phyloP scores from a whole-genome alignment of 2,797 vertebrate genomes.

The Sebastes steindachneri region DNA sequence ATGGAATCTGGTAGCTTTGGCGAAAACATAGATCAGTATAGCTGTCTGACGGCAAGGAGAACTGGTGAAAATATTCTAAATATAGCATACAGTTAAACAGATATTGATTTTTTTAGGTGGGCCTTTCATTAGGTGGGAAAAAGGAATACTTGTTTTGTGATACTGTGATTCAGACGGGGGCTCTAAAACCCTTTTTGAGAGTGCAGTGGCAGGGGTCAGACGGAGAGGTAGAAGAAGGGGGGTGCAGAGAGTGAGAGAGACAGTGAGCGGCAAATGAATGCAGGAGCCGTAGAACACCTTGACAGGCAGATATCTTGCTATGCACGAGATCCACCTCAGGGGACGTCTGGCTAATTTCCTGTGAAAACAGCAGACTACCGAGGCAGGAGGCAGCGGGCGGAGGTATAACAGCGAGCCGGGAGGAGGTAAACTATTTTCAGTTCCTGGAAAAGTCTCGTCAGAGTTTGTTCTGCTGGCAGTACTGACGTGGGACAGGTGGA shows the following conservation, averaged over 20 bases:
- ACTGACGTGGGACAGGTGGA: constrained; percentile 47
- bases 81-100: not conserved
- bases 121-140: not conserved
- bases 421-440: constrained; percentile 66
- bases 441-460: constrained; percentile 48
- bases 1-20: not conserved
- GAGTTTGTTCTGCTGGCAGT: constrained; percentile 44
- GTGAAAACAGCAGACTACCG: constrained; percentile 76
- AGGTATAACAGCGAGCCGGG: constrained; percentile 56
- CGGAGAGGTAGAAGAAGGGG: constrained; percentile 7
- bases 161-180: not conserved
- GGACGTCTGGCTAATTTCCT: constrained; percentile 81
- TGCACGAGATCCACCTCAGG: constrained; percentile 71
- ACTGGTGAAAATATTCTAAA: not conserved
- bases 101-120: not conserved
- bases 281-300: constrained; percentile 66
- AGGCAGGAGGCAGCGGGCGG: constrained; percentile 63
- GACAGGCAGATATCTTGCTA: constrained; percentile 77
- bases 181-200: constrained; percentile 23
- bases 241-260: constrained; percentile 13
- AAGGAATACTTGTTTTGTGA: not conserved
- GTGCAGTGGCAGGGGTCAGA: constrained; percentile 49
- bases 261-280: constrained; percentile 61
- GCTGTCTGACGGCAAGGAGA: not conserved
- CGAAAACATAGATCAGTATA: rapidly evolving